phyloP scores from a whole-genome alignment of 2,888 invertebrate genomes.

The Eupithecia abbreviata region DNA sequence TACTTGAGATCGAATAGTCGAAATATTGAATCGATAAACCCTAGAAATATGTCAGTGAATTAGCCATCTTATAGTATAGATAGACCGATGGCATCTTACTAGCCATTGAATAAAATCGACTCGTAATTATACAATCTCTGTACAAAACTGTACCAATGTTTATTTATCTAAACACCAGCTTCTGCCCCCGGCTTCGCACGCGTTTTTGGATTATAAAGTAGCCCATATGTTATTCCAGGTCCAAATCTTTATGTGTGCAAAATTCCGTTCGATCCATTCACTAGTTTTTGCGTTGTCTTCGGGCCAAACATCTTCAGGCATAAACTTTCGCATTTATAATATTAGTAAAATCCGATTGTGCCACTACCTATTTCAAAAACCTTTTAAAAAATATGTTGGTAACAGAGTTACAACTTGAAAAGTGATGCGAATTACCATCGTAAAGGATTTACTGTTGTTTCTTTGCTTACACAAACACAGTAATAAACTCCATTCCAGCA shows the following conservation, averaged over 20 bases:
- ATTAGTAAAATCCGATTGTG: too few relatives aligned
- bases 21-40: not conserved
- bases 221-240: too few relatives aligned
- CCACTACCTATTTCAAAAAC: not conserved
- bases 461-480: conserved; percentile 32
- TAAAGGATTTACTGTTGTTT: conserved; percentile 37
- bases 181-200: too few relatives aligned
- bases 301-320: too few relatives aligned
- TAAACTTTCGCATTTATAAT: too few relatives aligned
- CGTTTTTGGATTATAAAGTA: too few relatives aligned
- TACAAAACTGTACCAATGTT: too few relatives aligned
- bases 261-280: too few relatives aligned
- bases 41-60: not conserved
- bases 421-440: conserved; percentile 16
- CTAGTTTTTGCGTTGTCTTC: too few relatives aligned
- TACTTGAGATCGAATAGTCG: not conserved
- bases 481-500: conserved; percentile 40
- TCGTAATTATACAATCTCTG: not conserved
- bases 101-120: not conserved
- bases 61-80: not conserved
- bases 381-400: not conserved
- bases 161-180: too few relatives aligned
- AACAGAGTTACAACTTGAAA: not conserved
- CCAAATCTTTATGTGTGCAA: too few relatives aligned
- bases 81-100: too few relatives aligned